Percentiles rank a stretch among this genome's conserved stretches.
phyloP scores from a whole-genome alignment of 2,888 invertebrate genomes.

The Pedicia rivosa region DNA sequence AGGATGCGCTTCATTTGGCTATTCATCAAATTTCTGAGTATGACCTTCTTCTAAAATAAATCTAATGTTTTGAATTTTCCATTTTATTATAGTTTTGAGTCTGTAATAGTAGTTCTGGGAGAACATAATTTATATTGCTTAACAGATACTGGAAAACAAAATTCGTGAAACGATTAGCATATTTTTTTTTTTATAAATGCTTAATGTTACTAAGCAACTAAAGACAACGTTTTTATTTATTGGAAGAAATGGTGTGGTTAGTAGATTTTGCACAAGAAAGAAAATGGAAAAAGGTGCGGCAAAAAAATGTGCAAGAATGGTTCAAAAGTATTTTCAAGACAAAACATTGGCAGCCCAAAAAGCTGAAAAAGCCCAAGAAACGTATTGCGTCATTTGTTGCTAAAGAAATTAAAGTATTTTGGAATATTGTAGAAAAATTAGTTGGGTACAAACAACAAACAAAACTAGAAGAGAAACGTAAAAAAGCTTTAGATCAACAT shows the following conservation, averaged over 20 bases:
- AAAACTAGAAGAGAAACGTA: constrained; percentile 83
- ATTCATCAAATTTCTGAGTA: constrained; percentile 28
- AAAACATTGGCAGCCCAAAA: constrained; percentile 76
- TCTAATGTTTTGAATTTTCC: neutral
- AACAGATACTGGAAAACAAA: constrained; percentile 62
- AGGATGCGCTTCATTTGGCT: constrained; percentile 32
- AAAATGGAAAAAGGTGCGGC: constrained; percentile 94
- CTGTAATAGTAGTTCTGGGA: constrained; percentile 63
- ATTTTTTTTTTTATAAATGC: no score
- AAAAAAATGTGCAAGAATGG: constrained; percentile 79
- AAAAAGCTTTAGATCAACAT: constrained; percentile 90
- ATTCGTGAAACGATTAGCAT: constrained; percentile 74
- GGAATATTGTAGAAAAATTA: constrained; percentile 92
- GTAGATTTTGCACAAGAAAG: constrained; percentile 96
- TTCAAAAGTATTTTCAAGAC: constrained; percentile 83
- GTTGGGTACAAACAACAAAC: constrained; percentile 90
- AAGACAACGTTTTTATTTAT: no score
- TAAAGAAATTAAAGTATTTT: constrained; percentile 86
- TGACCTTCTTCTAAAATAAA: constrained; percentile 2
- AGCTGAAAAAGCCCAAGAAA: constrained; percentile 85
- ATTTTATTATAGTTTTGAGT: constrained; percentile 37
- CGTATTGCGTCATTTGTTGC: constrained; percentile 82
- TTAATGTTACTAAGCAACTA: no score
- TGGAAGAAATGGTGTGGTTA: constrained; percentile 98
- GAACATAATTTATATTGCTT: constrained; percentile 72